Conservation (phyloP, 2,113 vertebrate species). For the Chunga burmeisteri region DNA sequence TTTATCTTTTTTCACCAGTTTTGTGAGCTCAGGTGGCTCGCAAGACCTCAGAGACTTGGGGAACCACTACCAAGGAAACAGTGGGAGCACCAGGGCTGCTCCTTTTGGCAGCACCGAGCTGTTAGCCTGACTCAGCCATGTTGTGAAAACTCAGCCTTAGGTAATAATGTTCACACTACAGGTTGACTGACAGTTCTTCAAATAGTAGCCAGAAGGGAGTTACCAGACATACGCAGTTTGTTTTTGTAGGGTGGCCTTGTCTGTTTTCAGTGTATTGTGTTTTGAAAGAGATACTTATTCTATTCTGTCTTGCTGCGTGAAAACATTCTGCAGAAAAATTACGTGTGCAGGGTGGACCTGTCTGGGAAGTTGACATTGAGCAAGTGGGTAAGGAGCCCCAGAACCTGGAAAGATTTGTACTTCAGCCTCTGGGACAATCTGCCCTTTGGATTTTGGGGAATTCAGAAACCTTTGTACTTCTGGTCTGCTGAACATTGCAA, state of each 20-base stretch:
- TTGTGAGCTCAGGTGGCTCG: background rate
- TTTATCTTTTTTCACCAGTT: background rate
- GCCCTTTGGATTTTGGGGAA: background rate
- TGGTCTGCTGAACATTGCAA: background rate
- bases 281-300: constrained; percentile 31
- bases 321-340: constrained; percentile 1
- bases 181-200: constrained; percentile 18
- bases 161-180: constrained; percentile 11
- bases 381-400: background rate
- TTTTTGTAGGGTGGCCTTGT: constrained; percentile 23
- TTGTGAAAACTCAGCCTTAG: constrained; percentile 57
- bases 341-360: background rate
- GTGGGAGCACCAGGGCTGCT: background rate
- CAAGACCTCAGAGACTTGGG: background rate
- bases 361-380: background rate
- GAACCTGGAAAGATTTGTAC: background rate
- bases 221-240: background rate
- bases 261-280: background rate
- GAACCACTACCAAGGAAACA: background rate
- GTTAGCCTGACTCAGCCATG: background rate
- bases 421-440: background rate
- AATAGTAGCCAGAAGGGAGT: constrained; percentile 53
- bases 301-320: constrained; percentile 6
- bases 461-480: background rate
- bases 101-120: background rate